Evolutionary conservation across 1,140 invertebrate species (phyloP), one percentile per base, ranked within the genome.

Genomic region (Pomphorhynchus laevis): DNA sequence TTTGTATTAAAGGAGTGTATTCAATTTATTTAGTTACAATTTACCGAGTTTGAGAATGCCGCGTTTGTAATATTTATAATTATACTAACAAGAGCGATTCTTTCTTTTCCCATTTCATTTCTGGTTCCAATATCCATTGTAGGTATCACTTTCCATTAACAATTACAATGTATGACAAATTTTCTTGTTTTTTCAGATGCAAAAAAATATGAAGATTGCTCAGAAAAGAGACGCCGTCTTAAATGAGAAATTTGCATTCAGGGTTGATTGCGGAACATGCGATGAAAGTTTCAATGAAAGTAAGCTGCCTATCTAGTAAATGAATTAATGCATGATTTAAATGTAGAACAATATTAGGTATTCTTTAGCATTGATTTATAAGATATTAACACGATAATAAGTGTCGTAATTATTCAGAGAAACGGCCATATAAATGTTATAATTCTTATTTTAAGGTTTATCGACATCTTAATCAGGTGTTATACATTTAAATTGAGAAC

Each of bases 31-130:
- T 45, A 59, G 55, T 70, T 79, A 5, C 89, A 98, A 61, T 66
- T 95, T 38, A 91, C 86, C 1, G 84, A 95, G 61, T 93, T 95
- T 63, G 89, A 99, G 61, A 98, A 99, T 62, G 84, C 89, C 5
- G 86, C 86, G 3, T 77, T 82, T 49, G 82, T 86, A n/a, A 82
- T 80, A 51, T 95, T 98, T 57, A 69, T 98, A 6, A 84, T 95
- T 1, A 58, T 98, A 24, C 63, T 99, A 29, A 95, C 86, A 0
- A 60, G 89, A 45, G 82, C 89, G 27, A 91, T 98, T 48, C 62
- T 98, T 17, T 82, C 82, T 12, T 95, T 84, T 58, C 69, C 79
- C 47, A 64, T 95, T 9, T 86, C 89, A 59, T 74, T 98, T 49
- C 62, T 98, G 2, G 79, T 93, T 55, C 86, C 86, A 6, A 89